Evolutionary conservation across 2,797 vertebrate species (phyloP).

Genomic region (Hyperoplus immaculatus): DNA sequence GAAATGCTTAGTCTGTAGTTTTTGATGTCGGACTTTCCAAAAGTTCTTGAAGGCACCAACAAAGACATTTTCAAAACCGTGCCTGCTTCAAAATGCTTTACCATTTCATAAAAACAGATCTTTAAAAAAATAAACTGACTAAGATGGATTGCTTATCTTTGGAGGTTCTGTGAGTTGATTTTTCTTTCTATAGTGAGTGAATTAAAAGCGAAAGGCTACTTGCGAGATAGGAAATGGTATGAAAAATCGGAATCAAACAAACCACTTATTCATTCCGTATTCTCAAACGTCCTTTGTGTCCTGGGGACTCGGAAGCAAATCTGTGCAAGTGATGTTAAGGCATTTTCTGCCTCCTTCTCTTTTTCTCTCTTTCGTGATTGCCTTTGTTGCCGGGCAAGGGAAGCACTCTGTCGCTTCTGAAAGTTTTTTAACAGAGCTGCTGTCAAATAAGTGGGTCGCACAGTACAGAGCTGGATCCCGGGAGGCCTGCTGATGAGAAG

Average conservation of each 20-base stretch:
- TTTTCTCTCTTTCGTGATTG: slow-evolving; percentile 13
- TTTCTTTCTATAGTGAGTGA: slow-evolving; percentile 1
- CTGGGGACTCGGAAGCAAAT: slow-evolving; percentile 7
- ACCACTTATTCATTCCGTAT: background rate
- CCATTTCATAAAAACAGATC: background rate
- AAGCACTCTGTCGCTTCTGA: slow-evolving; percentile 39
- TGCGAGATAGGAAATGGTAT: background rate
- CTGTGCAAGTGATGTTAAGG: slow-evolving; percentile 2
- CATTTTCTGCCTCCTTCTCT: slow-evolving; percentile 14
- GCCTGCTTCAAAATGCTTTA: background rate
- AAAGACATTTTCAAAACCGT: background rate
- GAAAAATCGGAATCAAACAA: slow-evolving; percentile 9
- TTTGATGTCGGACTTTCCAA: slow-evolving; percentile 6
- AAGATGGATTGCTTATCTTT: slow-evolving; percentile 4
- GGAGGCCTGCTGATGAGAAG: slow-evolving; percentile 46
- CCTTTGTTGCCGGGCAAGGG: slow-evolving; percentile 9
- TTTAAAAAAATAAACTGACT: slow-evolving; percentile 1
- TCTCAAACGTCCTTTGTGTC: background rate
- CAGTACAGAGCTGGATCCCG: slow-evolving; percentile 38
- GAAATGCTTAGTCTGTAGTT: background rate
- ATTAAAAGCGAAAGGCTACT: background rate
- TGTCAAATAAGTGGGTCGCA: slow-evolving; percentile 76
- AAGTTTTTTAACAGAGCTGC: slow-evolving; percentile 67
- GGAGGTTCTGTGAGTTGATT: slow-evolving; percentile 6
- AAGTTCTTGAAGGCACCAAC: background rate